A percentile compares a stretch with the other conserved stretches of the same genome.
phyloP scores from a whole-genome alignment of 2,888 invertebrate species.

The Synanthedon vespiformis region DNA sequence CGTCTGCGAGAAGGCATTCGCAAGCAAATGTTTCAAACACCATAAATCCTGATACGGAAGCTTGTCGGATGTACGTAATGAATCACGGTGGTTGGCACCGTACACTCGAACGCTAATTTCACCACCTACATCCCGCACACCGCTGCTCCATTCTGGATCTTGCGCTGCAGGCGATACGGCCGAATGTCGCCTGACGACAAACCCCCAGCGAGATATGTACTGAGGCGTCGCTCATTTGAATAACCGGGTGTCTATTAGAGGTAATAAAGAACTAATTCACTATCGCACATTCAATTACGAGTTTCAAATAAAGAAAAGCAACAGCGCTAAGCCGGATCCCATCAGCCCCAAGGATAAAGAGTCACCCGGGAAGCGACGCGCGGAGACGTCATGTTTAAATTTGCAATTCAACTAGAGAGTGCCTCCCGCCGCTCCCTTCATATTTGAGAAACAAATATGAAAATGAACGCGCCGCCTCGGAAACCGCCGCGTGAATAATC shows the following conservation, averaged over 20 bases:
- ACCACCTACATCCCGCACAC: background rate
- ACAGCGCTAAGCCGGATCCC: background rate
- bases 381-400: constrained; percentile 39
- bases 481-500: constrained; percentile 3
- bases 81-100: constrained; percentile 12
- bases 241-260: background rate
- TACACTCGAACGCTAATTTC: background rate
- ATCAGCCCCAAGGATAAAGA: constrained; percentile 5
- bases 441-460: constrained; percentile 30
- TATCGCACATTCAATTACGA: too few relatives aligned
- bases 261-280: background rate
- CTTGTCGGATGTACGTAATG: constrained; percentile 17
- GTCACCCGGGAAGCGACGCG: constrained; percentile 7
- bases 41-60: constrained; percentile 18
- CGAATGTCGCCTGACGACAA: background rate
- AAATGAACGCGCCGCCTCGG: constrained; percentile 8
- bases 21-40: constrained; percentile 15
- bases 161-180: background rate
- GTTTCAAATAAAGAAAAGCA: too few relatives aligned
- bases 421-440: constrained; percentile 20
- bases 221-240: background rate
- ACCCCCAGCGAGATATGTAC: background rate
- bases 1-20: constrained; percentile 4
- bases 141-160: background rate
- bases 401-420: constrained; percentile 40